Evolutionary conservation across 2,888 invertebrate species (phyloP), one percentile per base, ranked within the genome.

Genomic region (Zaprionus lineosus): DNA sequence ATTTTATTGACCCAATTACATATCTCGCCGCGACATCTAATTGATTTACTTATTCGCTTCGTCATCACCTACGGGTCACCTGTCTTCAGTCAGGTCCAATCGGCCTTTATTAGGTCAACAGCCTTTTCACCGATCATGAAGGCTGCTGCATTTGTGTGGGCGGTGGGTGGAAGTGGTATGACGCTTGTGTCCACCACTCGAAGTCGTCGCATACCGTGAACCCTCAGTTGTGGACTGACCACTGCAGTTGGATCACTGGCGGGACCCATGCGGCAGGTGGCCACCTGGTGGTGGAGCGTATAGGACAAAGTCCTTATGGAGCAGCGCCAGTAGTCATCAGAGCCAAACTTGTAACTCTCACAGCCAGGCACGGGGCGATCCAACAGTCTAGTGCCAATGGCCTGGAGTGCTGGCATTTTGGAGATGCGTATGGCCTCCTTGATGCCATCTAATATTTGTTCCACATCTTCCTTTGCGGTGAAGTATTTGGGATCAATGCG

Each of bases 201-300:
- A 29, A 94, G 87, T 2, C 90, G 90, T 3, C 91, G 83, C 0
- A 94, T 87, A 0, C 94, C 94, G 70, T 93, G 91, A 0, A 94
- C 94, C 63, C 91, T 91, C 12, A 94, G 87, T 63, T 92, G 91
- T 1, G 92, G 91, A 84, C 93, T 93, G 0, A 94, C 94, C 1
- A 95, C 93, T 0, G 94, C 92, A 0, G 89, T 90, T 0, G 92
- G 91, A 78, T 94, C 94, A 0, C 86, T 89, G 0, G 86, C 86
- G 0, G 93, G 92, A 0, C 94, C 95, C 95, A 95, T 95, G 76
- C 93, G 93, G 66, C 93, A 93, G 0, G 94, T 94, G 3, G 93
- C 93, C 61, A 93, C 91, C 72, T 93, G 93, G 86, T 94, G 94
- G 76, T 93, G 93, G 24, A 93, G 88, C 0, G 93, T 93, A 11